A percentile compares a stretch with the other conserved stretches of the same genome.
Conservation (phyloP, 2,113 vertebrate genomes). For the Chloebia gouldiae region DNA sequence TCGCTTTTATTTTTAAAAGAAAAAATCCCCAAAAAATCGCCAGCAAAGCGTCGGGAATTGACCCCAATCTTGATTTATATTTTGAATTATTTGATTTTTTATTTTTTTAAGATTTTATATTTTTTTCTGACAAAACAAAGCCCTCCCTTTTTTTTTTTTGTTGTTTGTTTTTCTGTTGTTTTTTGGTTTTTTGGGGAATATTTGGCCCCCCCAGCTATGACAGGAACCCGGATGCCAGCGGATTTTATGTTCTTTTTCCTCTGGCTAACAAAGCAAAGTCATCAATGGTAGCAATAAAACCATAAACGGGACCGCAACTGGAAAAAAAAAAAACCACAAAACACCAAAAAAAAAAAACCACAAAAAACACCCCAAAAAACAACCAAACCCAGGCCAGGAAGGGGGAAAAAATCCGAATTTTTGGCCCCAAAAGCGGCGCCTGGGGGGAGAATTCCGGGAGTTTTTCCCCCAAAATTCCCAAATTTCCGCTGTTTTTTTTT, state of each 20-base stretch:
- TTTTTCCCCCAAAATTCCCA: neutral
- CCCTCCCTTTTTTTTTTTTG: too few species aligned
- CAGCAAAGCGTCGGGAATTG: neutral
- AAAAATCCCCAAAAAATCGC: neutral
- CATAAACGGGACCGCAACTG: constrained; percentile 73
- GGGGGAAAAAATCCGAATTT: constrained; percentile 39
- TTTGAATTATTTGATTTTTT: too few species aligned
- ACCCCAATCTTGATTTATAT: too few species aligned
- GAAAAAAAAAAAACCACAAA: constrained; percentile 54
- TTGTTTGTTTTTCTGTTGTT: neutral
- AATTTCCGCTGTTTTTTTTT: neutral
- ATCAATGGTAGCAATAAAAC: constrained; percentile 83
- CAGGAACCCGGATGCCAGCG: constrained; percentile 79
- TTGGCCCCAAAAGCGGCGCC: neutral
- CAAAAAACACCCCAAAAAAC: neutral
- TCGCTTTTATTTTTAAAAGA: neutral
- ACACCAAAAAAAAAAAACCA: neutral
- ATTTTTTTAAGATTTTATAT: neutral
- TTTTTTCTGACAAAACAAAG: constrained; percentile 53
- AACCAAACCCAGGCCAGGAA: neutral
- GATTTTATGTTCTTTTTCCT: constrained; percentile 86
- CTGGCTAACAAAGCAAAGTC: constrained; percentile 83
- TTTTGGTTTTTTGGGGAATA: neutral
- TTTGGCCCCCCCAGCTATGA: constrained; percentile 57
- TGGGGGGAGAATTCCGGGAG: neutral